phyloP scores from a whole-genome alignment of 2,113 vertebrate genomes.

The Elgaria multicarinata region DNA sequence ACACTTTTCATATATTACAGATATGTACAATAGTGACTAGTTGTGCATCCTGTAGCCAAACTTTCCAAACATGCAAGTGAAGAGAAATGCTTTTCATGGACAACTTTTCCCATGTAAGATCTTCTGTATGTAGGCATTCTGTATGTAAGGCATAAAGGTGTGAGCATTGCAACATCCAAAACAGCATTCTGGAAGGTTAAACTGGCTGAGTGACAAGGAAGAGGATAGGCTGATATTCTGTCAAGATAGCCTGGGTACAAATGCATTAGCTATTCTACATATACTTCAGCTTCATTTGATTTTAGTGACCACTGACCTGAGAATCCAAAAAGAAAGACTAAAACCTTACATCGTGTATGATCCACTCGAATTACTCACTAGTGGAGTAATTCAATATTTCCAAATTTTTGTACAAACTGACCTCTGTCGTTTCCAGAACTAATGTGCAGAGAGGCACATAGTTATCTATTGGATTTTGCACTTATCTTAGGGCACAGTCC shows the following conservation, averaged over 20 bases:
- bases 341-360: constrained; percentile 29
- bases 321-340: not conserved
- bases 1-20: not conserved
- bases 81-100: not conserved
- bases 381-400: too few species aligned
- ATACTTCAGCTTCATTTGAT: not conserved
- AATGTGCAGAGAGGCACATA: too few species aligned
- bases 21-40: not conserved
- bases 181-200: not conserved
- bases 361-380: too few species aligned
- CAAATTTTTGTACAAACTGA: too few species aligned
- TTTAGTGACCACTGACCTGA: too few species aligned
- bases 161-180: not conserved
- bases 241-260: not conserved
- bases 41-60: not conserved
- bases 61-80: not conserved
- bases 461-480: too few species aligned
- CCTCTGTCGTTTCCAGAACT: too few species aligned
- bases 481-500: too few species aligned
- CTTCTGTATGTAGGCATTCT: not conserved
- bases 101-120: not conserved
- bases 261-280: not conserved
- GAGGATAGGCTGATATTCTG: not conserved
- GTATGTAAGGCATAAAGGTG: not conserved
- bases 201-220: not conserved